These are phyloP conservation scores for Chaitophorus viminalis DNA, from an alignment of 2,888 invertebrate species.

Conservation along the genomic window DNA sequence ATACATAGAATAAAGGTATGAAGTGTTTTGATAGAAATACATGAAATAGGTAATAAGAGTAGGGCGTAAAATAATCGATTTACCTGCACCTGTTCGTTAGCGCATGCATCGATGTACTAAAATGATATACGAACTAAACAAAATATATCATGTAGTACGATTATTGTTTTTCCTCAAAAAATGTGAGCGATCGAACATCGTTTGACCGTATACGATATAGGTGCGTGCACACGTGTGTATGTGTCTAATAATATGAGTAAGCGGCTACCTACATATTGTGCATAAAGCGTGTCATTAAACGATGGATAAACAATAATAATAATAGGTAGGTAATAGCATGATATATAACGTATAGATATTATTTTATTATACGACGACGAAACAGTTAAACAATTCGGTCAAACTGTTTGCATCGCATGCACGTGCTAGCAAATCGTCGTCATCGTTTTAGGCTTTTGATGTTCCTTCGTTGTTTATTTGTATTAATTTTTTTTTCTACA, in stretches of 20 bases:
- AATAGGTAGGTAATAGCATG: no score
- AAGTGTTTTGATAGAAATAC: no score
- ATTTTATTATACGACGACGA: not conserved
- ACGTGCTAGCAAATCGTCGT: not conserved
- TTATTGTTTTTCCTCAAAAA: no score
- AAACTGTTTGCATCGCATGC: slow-evolving; percentile 19
- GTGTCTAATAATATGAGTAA: not conserved
- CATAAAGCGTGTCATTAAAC: not conserved
- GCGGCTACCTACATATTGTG: not conserved
- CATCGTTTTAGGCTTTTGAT: not conserved
- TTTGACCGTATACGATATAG: not conserved
- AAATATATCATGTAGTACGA: no score
- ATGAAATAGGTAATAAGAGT: no score
- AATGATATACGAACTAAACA: no score
- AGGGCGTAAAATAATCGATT: no score
- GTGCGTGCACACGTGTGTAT: not conserved
- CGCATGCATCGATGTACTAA: no score
- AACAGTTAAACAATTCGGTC: not conserved
- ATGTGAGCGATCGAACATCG: not conserved
- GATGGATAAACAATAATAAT: no score
- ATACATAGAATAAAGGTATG: no score
- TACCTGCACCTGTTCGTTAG: no score
- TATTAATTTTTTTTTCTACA: slow-evolving; percentile 24
- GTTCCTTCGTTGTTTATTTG: not conserved
- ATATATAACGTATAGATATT: no score